A percentile compares a stretch with the other conserved stretches of the same genome.
These are phyloP conservation scores for Orestias chungarensis DNA, from an alignment of 2,797 vertebrate species.

Conservation along the genomic window DNA sequence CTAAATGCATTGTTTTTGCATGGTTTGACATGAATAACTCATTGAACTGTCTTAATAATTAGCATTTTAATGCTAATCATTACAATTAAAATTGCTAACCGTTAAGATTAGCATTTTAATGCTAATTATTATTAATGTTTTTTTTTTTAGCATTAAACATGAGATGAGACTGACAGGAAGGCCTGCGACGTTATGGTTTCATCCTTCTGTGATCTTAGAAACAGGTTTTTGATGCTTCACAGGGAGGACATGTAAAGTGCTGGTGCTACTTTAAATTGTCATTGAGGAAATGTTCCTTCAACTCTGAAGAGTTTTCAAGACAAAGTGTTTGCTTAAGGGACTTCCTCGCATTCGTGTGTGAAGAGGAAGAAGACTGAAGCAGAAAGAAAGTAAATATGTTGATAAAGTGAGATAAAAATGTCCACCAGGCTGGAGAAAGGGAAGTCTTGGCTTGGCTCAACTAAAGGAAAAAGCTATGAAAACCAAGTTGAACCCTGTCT, in stretches of 20 bases:
- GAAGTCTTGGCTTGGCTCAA: too few species aligned
- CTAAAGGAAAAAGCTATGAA: too few species aligned
- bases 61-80: not conserved
- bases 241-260: not conserved
- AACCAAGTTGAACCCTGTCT: too few species aligned
- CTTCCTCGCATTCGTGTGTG: too few species aligned
- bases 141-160: not conserved
- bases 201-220: not conserved
- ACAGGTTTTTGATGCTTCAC: constrained; percentile 26
- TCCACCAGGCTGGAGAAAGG: too few species aligned
- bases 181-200: not conserved
- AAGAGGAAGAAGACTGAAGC: too few species aligned
- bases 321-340: too few species aligned
- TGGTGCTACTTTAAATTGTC: not conserved
- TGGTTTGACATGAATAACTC: not conserved
- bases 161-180: not conserved
- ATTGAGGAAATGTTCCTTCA: not conserved
- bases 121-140: not conserved
- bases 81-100: not conserved
- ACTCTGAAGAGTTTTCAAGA: too few species aligned
- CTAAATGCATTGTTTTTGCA: not conserved
- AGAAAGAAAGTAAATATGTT: too few species aligned
- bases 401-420: too few species aligned
- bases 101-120: not conserved
- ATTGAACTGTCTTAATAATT: not conserved